These are phyloP conservation scores for Cylloceria caligata DNA, from an alignment of 2,888 invertebrate species.

Conservation along the genomic window DNA sequence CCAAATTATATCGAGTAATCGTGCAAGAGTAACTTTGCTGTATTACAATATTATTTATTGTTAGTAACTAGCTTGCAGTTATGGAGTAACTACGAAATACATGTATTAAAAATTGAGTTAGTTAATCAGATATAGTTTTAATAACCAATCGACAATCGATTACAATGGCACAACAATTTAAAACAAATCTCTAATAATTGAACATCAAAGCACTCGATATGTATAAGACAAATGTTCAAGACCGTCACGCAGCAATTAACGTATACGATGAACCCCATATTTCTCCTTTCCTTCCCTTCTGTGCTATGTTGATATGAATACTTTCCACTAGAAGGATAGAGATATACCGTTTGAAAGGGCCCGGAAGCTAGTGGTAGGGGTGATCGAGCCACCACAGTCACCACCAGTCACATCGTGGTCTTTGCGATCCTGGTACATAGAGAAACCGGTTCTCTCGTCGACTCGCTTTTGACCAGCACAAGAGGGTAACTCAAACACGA, in stretches of 20 bases:
- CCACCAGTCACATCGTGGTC: conserved; percentile 34
- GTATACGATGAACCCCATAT: neutral
- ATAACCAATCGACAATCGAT: neutral
- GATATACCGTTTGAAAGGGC: too few relatives aligned
- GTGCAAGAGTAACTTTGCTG: neutral
- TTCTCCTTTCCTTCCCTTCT: too few relatives aligned
- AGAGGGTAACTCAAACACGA: conserved; percentile 63
- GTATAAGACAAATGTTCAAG: too few relatives aligned
- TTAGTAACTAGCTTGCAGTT: neutral
- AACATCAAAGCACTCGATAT: too few relatives aligned
- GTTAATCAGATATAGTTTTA: neutral
- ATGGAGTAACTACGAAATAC: neutral
- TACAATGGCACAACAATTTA: neutral
- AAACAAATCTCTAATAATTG: neutral
- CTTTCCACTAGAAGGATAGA: too few relatives aligned
- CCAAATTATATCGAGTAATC: neutral
- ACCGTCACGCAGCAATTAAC: neutral
- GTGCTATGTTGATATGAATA: too few relatives aligned
- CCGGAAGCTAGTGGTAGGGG: too few relatives aligned
- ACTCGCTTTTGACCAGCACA: conserved; percentile 39
- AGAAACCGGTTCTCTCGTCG: conserved; percentile 49
- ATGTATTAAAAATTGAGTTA: neutral
- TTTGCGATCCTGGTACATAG: conserved; percentile 57
- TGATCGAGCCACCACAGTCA: neutral
- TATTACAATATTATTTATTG: neutral